Conservation (phyloP, 2,113 vertebrate genomes). For the Ophthalmotilapia sp. region DNA sequence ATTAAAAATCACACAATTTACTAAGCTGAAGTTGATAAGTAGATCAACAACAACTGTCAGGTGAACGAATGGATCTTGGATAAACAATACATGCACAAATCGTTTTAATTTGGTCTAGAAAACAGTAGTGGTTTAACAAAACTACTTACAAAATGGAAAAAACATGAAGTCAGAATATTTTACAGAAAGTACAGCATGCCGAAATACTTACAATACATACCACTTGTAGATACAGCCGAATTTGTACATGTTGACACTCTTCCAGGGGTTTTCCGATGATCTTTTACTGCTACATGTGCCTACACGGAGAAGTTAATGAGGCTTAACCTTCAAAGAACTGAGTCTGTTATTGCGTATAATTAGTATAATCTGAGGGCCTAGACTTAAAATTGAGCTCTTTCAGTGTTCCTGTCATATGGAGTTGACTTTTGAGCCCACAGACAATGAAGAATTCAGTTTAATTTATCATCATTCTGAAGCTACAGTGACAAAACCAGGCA, state of each 20-base stretch:
- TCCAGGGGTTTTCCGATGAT: constrained; percentile 39
- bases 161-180: background rate
- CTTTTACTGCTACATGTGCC: constrained; percentile 10
- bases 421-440: constrained; percentile 21
- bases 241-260: constrained; percentile 4
- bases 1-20: constrained; percentile 3
- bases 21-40: background rate
- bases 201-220: background rate
- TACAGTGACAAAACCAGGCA: constrained; percentile 2
- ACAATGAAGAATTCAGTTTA: background rate
- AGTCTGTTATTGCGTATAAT: constrained; percentile 37
- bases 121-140: background rate
- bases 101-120: background rate
- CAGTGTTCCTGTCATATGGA: background rate
- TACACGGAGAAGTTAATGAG: constrained; percentile 9
- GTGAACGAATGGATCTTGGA: background rate
- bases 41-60: background rate
- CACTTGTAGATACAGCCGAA: background rate
- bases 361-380: constrained; percentile 45
- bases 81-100: background rate
- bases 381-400: constrained; percentile 9
- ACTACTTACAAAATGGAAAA: background rate
- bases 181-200: background rate
- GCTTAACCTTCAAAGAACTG: constrained; percentile 38
- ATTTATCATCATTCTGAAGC: constrained; percentile 1